Conservation (phyloP, 1,140 invertebrate species). For the Zeugodacus cucurbitae region DNA sequence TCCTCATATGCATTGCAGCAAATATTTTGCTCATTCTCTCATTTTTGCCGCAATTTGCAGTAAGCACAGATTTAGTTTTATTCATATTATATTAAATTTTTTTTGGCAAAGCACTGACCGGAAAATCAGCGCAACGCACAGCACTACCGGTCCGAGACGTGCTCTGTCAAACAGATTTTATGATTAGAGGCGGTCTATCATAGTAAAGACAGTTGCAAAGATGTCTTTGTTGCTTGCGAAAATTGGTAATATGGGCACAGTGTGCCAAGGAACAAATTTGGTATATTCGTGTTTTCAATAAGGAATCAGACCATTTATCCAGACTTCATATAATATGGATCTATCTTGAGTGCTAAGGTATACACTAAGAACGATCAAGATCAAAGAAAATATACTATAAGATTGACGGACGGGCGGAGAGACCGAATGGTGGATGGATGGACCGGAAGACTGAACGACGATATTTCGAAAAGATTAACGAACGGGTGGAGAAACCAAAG, state of each 20-base stretch:
- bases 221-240: background rate
- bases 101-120: slow-evolving; percentile 20
- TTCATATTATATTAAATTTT: background rate
- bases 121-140: slow-evolving; percentile 27
- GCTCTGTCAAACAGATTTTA: slow-evolving; percentile 30
- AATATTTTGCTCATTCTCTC: background rate
- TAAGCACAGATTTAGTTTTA: slow-evolving; percentile 1
- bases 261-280: background rate
- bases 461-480: too few relatives aligned
- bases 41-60: background rate
- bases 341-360: too few relatives aligned
- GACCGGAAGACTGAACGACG: too few relatives aligned
- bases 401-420: too few relatives aligned
- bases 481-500: too few relatives aligned
- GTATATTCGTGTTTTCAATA: too few relatives aligned
- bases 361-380: too few relatives aligned
- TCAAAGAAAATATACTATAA: too few relatives aligned
- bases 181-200: slow-evolving; percentile 29
- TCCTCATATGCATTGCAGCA: background rate
- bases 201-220: background rate
- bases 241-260: background rate
- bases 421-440: too few relatives aligned
- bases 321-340: too few relatives aligned
- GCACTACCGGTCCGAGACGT: slow-evolving; percentile 24
- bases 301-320: too few relatives aligned